Evolutionary conservation across 2,113 vertebrate species (phyloP), one percentile per base, ranked within the genome.

Genomic region (Athene noctua): DNA sequence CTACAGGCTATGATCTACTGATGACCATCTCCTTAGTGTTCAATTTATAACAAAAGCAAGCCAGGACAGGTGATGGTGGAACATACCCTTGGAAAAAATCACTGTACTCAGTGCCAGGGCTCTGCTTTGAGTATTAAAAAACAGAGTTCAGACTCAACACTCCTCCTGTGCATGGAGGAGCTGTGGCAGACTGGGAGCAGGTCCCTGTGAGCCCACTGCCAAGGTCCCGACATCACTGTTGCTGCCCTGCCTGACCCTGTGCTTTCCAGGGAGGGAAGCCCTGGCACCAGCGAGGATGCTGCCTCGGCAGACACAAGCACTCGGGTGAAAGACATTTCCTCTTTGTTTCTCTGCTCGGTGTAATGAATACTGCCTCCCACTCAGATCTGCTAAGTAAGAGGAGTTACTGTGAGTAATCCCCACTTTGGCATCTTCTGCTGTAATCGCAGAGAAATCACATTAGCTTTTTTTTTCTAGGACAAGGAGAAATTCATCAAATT

Each of bases 301-400:
- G 75, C 89, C 83, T 47, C 27, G 5, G 88, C 88, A 94, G 96
- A 91, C 94, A 92, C 58, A 27, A 66, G 78, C 94, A 87, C 78
- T 68, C 71, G 1, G 30, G 90, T 90, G 87, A 95, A 86, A 95
- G 91, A 96, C 72, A 72, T 86, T 93, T 97, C 96, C 84, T 83
- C 80, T 91, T 65, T 91, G 84, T 95, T 95, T 92, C 96, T 88
- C 40, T 86, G 92, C 92, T 83, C 44, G 1, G 82, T 94, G 96
- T 96, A 97, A 97, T 95, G 94, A 97, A 96, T 96, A 96, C 94
- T 97, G 87, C 96, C 97, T 96, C 97, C 97, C 92, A 94, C 97
- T 96, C 97, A 92, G 96, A 57, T 68, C 62, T 77, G 91, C 92
- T 87, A 95, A 68, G 46, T 87, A 93, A 74, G 88, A 92, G 95